Evolutionary conservation across 2,797 vertebrate genomes (phyloP).

Genomic region (Spinus pinus): DNA sequence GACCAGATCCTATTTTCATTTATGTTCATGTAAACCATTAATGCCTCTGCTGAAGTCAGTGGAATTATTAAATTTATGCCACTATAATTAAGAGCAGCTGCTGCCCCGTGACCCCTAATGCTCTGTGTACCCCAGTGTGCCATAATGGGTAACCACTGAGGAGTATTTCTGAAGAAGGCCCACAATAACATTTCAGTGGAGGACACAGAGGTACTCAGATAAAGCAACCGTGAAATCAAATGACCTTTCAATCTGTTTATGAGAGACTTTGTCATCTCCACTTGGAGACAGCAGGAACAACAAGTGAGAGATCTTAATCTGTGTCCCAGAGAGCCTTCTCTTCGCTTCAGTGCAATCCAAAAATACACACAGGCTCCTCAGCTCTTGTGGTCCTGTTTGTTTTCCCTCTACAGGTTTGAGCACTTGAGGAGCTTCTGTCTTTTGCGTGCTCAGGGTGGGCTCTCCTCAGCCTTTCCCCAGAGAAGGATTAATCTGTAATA

Average conservation of each 20-base stretch:
- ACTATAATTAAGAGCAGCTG: slow-evolving; percentile 1
- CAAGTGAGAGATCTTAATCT: slow-evolving; percentile 6
- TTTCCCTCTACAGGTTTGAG: not conserved
- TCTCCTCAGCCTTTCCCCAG: slow-evolving; percentile 15
- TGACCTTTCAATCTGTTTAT: slow-evolving; percentile 35
- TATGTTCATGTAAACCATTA: not conserved
- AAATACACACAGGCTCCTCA: slow-evolving; percentile 11
- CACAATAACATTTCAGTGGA: not conserved
- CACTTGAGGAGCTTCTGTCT: not conserved
- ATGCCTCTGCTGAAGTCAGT: not conserved
- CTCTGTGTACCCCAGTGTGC: not conserved
- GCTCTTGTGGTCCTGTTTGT: not conserved
- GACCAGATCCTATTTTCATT: not conserved
- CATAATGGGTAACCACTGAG: not conserved
- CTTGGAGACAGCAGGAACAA: slow-evolving; percentile 14
- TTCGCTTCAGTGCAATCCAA: not conserved
- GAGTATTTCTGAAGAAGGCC: not conserved
- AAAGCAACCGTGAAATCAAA: slow-evolving; percentile 31
- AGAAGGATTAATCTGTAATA: not conserved
- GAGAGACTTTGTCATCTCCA: not conserved
- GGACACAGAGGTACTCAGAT: not conserved
- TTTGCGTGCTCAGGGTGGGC: not conserved
- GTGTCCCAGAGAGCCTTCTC: not conserved
- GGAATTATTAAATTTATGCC: not conserved
- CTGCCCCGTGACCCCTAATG: not conserved